phyloP scores from a whole-genome alignment of 2,888 invertebrate species.

The Zygogramma bicolorata region DNA sequence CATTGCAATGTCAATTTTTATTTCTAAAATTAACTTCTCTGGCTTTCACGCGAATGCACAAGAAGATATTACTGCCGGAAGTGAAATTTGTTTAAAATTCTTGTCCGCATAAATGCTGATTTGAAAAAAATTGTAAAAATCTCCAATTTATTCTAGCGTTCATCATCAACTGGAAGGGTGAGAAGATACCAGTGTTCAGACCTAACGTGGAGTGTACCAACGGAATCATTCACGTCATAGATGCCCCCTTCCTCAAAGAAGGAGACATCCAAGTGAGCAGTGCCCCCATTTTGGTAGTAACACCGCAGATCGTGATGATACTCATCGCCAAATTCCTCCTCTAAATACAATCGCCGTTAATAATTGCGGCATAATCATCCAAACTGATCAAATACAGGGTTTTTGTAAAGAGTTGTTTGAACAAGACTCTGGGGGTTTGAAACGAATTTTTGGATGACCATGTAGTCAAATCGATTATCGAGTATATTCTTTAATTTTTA shows the following conservation, averaged over 20 bases:
- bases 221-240: conserved; percentile 95
- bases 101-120: too few relatives aligned
- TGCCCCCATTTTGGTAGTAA: conserved; percentile 53
- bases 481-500: neutral
- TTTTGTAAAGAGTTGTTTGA: conserved; percentile 34
- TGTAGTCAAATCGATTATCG: neutral
- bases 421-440: neutral
- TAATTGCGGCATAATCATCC: conserved; percentile 9
- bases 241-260: conserved; percentile 85
- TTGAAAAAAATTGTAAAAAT: too few relatives aligned
- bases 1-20: too few relatives aligned
- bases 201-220: conserved; percentile 96
- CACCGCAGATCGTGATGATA: conserved; percentile 64
- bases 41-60: too few relatives aligned
- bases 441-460: neutral
- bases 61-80: too few relatives aligned
- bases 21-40: too few relatives aligned
- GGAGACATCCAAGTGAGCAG: conserved; percentile 83
- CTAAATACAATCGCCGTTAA: conserved; percentile 42
- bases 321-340: conserved; percentile 59
- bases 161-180: conserved; percentile 86
- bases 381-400: conserved; percentile 32
- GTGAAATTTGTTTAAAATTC: too few relatives aligned
- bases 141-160: too few relatives aligned
- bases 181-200: conserved; percentile 85